A percentile compares a stretch with the other conserved stretches of the same genome.
These are phyloP conservation scores for Zaprionus africanus DNA, from an alignment of 1,140 invertebrate species.

Conservation along the genomic window DNA sequence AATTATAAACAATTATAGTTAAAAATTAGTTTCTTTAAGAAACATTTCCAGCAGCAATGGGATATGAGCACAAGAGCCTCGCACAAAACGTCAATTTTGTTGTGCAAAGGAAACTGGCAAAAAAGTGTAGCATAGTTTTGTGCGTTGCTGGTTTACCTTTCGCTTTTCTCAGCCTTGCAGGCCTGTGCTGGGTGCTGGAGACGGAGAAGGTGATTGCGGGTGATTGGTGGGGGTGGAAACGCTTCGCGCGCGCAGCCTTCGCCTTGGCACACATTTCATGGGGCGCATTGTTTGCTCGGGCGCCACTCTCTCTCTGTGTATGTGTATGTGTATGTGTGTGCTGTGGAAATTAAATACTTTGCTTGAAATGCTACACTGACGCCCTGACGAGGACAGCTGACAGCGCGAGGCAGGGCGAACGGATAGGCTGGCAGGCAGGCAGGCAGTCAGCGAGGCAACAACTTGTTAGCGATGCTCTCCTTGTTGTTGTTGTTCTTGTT, in stretches of 20 bases:
- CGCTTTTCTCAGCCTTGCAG: conserved; percentile 28
- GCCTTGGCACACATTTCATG: conserved; percentile 78
- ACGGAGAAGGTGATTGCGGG: too few species aligned
- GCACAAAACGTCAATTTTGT: neutral
- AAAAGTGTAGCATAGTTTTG: conserved; percentile 56
- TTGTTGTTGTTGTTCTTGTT: conserved; percentile 19
- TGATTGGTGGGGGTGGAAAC: conserved; percentile 21
- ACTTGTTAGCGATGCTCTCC: conserved; percentile 62
- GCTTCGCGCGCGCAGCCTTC: conserved; percentile 61
- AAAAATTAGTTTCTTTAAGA: neutral
- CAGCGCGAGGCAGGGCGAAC: conserved; percentile 23
- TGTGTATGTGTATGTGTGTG: conserved; percentile 58
- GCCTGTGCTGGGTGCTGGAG: neutral
- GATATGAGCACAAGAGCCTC: neutral
- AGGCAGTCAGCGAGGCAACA: conserved; percentile 54
- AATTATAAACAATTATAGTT: too few species aligned
- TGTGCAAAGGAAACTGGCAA: conserved; percentile 11
- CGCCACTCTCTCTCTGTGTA: neutral
- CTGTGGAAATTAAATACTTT: conserved; percentile 80
- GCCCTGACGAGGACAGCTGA: conserved; percentile 43
- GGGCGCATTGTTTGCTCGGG: conserved; percentile 52
- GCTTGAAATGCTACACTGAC: conserved; percentile 73
- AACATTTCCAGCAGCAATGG: neutral
- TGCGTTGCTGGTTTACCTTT: conserved; percentile 47
- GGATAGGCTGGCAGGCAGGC: conserved; percentile 29